Evolutionary conservation across 2,113 vertebrate species (phyloP), one percentile per base, ranked within the genome.

Genomic region (Lethenteron reissneri): DNA sequence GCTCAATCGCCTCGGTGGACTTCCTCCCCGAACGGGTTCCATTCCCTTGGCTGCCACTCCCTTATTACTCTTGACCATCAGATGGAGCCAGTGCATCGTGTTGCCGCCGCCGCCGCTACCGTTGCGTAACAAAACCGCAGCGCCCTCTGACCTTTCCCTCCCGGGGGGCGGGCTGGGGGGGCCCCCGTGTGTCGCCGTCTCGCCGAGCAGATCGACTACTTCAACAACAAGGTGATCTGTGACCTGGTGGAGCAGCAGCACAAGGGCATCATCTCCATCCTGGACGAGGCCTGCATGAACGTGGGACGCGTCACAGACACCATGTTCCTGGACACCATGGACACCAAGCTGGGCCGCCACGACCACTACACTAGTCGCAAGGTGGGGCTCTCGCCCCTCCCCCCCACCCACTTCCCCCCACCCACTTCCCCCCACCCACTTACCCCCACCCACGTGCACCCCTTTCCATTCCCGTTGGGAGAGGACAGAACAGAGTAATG

Each of bases 151-250:
- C 41, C 41, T 41, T 41, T 41, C 41, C 1, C 41, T 41, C 41
- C 41, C 41, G 41, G 41, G 41, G 41, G 41, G 41, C 6, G 41
- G 41, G 41, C 4, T 41, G 41, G 41, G 41, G 41, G 25, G 25
- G 25, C 5, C 41, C 25, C 5, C 41, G 41, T 41, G 41, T 6
- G 41, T 41, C 41, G 41, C 41, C 6, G 41, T 41, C 6, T 57
- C 62, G 12, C 3, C 1, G 1, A 1, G 1, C 79, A 95, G 91
- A 84, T 96, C 0, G 85, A 94, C 2, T 95, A 90, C 79, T 90
- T 90, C 75, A 87, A 92, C 80, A 92, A 96, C 15, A 83, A 89
- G 77, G 85, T 87, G 81, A 96, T 96, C 0, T 88, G 94, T 58
- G 88, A 90, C 19, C 83, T 96, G 8, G 89, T 96, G 77, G 91